A percentile compares a stretch with the other conserved stretches of the same genome.
Conservation (phyloP, 2,113 vertebrate genomes). For the Girardinichthys multiradiatus region DNA sequence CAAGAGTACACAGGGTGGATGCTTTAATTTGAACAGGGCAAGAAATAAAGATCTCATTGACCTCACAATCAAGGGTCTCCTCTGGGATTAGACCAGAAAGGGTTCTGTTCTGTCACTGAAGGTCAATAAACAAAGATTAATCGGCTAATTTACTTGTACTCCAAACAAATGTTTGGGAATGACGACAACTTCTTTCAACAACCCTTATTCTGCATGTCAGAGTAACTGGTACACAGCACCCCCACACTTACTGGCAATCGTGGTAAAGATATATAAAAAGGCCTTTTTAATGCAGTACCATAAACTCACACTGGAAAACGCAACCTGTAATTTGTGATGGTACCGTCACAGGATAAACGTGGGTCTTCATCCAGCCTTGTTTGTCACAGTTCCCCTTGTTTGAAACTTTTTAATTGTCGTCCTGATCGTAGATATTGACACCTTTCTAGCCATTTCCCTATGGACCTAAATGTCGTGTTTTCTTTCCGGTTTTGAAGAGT, state of each 20-base stretch:
- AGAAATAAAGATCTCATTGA: conserved; percentile 20
- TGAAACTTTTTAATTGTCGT: neutral
- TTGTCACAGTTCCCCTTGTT: neutral
- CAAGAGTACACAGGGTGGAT: conserved; percentile 26
- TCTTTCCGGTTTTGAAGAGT: neutral
- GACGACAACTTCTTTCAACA: neutral
- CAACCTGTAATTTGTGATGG: neutral
- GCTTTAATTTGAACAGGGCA: conserved; percentile 46
- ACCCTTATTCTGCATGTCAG: neutral
- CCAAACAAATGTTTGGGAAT: neutral
- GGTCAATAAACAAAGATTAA: conserved; percentile 14
- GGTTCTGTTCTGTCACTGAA: neutral
- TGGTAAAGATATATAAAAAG: neutral
- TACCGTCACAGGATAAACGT: neutral
- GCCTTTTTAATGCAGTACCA: neutral
- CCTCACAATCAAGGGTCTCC: conserved; percentile 23
- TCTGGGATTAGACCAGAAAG: neutral
- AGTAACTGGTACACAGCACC: no score
- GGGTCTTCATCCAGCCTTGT: no score
- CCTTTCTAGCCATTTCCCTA: neutral
- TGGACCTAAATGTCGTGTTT: neutral
- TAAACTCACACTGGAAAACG: neutral
- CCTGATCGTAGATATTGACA: neutral
- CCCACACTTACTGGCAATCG: neutral
- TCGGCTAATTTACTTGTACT: neutral